These are phyloP conservation scores for Drosophila austrosaltans DNA, from an alignment of 2,888 invertebrate species.

Conservation along the genomic window DNA sequence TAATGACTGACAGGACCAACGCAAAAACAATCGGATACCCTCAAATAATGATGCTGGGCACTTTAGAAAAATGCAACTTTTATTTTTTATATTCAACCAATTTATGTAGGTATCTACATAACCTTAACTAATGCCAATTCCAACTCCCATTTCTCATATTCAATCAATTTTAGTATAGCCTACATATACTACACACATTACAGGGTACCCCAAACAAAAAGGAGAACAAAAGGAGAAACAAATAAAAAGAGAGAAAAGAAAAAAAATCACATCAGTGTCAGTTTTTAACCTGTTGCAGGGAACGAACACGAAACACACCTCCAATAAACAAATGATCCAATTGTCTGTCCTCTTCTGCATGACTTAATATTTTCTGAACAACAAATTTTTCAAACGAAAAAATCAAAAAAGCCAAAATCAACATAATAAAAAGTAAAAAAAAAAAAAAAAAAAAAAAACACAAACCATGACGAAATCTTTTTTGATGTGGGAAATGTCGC, in stretches of 20 bases:
- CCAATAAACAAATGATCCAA: slow-evolving; percentile 75
- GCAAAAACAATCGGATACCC: too few relatives aligned
- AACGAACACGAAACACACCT: slow-evolving; percentile 59
- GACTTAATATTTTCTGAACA: slow-evolving; percentile 71
- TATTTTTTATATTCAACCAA: too few relatives aligned
- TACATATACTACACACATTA: slow-evolving; percentile 31
- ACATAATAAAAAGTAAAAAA: slow-evolving; percentile 6
- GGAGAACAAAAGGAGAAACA: slow-evolving; percentile 28
- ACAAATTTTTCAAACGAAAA: slow-evolving; percentile 67
- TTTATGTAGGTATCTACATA: too few relatives aligned
- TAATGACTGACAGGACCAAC: too few relatives aligned
- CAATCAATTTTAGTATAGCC: too few relatives aligned
- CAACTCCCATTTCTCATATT: too few relatives aligned
- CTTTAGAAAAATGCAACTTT: too few relatives aligned
- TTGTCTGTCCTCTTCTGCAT: slow-evolving; percentile 70
- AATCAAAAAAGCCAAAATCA: slow-evolving; percentile 15
- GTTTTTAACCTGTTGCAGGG: slow-evolving; percentile 69
- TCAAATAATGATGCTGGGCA: too few relatives aligned
- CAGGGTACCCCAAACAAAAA: slow-evolving; percentile 52
- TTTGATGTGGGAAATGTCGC: slow-evolving; percentile 80
- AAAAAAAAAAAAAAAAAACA: slow-evolving; percentile 45
- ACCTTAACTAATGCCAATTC: too few relatives aligned
- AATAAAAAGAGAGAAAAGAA: background rate
- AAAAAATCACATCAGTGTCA: slow-evolving; percentile 9
- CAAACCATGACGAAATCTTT: slow-evolving; percentile 78